Conservation (phyloP, 2,113 vertebrate genomes). For the Cromileptes altivelis region DNA sequence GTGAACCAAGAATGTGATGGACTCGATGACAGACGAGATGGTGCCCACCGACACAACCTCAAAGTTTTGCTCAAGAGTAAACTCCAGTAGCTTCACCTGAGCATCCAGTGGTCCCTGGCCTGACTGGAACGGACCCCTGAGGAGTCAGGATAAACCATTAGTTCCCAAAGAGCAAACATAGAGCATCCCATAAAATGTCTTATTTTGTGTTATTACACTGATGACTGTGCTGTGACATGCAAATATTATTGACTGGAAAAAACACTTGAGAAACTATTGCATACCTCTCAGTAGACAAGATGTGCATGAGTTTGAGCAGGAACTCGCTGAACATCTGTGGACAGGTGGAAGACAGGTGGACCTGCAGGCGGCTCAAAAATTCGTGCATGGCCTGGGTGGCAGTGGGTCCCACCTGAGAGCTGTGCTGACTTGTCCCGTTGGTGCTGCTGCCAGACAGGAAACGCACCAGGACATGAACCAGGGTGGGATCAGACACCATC, state of each 20-base stretch:
- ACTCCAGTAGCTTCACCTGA: slow-evolving; percentile 98
- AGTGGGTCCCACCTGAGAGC: slow-evolving; percentile 98
- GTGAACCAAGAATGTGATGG: slow-evolving; percentile 97
- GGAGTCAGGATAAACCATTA: background rate
- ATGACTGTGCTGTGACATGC: background rate
- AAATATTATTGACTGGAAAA: background rate
- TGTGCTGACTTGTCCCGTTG: slow-evolving; percentile 97
- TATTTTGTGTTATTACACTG: background rate
- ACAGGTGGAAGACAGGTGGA: slow-evolving; percentile 96
- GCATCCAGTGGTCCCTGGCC: slow-evolving; percentile 97
- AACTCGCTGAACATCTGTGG: slow-evolving; percentile 99
- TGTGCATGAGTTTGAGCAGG: slow-evolving; percentile 96
- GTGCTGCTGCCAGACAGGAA: slow-evolving; percentile 97
- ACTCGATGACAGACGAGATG: slow-evolving; percentile 97
- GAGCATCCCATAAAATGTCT: background rate
- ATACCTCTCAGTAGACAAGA: slow-evolving; percentile 97
- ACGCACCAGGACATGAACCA: slow-evolving; percentile 96
- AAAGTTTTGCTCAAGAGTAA: slow-evolving; percentile 97
- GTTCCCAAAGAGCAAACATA: background rate
- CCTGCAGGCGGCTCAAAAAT: slow-evolving; percentile 96
- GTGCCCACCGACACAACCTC: slow-evolving; percentile 97
- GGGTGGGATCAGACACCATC: slow-evolving; percentile 95
- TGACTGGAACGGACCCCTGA: slow-evolving; percentile 95
- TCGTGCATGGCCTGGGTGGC: slow-evolving; percentile 99
- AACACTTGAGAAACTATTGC: background rate